A percentile compares a stretch with the other conserved stretches of the same genome.
phyloP scores from a whole-genome alignment of 2,888 invertebrate species.

The Tenthredo notha region DNA sequence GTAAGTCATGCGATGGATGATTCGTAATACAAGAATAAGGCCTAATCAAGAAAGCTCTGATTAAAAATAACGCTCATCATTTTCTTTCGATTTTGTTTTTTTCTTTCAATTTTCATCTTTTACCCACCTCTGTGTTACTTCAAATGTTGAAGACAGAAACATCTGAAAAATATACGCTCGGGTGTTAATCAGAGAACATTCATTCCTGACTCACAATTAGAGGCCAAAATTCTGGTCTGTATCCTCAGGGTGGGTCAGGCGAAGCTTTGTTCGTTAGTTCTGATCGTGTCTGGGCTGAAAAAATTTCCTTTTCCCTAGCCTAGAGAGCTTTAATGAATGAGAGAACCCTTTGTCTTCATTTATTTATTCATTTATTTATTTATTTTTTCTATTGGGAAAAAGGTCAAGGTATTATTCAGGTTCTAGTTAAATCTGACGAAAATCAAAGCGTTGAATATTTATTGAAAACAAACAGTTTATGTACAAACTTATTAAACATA shows the following conservation, averaged over 20 bases:
- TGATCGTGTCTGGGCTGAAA: slow-evolving; percentile 13
- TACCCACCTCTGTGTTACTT: not conserved
- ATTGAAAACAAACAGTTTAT: slow-evolving; percentile 61
- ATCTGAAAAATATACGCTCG: not conserved
- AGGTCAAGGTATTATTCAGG: not conserved
- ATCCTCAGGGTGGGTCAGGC: slow-evolving; percentile 13
- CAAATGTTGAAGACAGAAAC: not conserved
- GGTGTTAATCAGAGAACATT: slow-evolving; percentile 14
- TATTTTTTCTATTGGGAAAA: no score
- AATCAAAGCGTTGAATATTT: slow-evolving; percentile 70
- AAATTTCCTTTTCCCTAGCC: not conserved
- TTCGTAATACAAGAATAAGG: not conserved
- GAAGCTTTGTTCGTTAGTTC: not conserved
- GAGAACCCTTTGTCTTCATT: not conserved
- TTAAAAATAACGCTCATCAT: slow-evolving; percentile 28
- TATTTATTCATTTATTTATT: not conserved
- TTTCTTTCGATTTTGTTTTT: not conserved
- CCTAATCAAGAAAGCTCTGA: slow-evolving; percentile 7
- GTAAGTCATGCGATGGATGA: not conserved
- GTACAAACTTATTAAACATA: slow-evolving; percentile 75
- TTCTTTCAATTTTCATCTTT: not conserved
- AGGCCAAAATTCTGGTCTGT: not conserved
- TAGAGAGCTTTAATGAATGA: not conserved
- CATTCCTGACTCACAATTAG: slow-evolving; percentile 7
- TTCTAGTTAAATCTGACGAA: slow-evolving; percentile 55